Conservation (phyloP, 2,113 vertebrate genomes). For the Lichenostomus cassidix region DNA sequence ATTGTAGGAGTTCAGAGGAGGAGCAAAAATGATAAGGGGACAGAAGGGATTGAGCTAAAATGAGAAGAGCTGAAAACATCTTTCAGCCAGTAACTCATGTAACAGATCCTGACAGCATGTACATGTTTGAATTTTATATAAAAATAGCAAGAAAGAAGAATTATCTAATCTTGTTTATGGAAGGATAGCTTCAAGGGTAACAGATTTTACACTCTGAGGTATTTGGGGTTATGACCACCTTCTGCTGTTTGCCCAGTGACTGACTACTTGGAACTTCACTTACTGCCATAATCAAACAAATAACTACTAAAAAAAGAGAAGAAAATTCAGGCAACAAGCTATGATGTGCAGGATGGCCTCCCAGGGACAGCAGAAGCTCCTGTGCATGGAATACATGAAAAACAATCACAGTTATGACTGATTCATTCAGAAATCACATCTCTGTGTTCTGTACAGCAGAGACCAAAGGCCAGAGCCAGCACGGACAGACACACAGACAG, state of each 20-base stretch:
- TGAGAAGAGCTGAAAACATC: background rate
- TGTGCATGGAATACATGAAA: rapidly evolving
- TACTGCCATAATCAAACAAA: background rate
- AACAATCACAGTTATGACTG: background rate
- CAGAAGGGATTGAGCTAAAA: constrained; percentile 6
- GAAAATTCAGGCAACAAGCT: background rate
- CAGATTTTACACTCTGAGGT: background rate
- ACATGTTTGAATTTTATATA: background rate
- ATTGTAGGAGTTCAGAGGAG: constrained; percentile 44
- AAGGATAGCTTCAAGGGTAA: background rate
- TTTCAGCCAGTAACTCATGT: background rate
- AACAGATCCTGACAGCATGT: background rate
- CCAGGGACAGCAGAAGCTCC: background rate
- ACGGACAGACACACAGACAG: rapidly evolving
- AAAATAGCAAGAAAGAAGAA: background rate
- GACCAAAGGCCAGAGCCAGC: background rate
- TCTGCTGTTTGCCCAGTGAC: background rate
- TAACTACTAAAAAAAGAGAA: background rate
- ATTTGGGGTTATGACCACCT: background rate
- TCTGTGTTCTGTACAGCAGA: background rate
- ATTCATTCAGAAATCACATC: background rate
- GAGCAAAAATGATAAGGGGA: background rate
- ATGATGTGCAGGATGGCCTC: background rate
- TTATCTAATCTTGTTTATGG: background rate
- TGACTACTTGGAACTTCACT: background rate